phyloP scores from a whole-genome alignment of 2,797 vertebrate genomes.

The Scyliorhinus canicula region DNA sequence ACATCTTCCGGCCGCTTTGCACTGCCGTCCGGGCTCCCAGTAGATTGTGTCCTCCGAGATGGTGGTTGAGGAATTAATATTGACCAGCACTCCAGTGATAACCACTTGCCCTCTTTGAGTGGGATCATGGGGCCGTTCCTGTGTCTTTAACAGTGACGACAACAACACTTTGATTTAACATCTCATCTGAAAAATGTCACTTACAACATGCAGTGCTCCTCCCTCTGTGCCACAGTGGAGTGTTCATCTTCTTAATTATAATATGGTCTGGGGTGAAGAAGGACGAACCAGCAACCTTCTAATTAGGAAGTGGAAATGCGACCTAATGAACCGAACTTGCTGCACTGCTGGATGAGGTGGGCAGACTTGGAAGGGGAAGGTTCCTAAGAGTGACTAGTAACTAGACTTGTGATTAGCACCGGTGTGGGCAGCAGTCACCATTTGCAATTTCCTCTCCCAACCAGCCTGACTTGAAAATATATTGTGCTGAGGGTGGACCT shows the following conservation, averaged over 20 bases:
- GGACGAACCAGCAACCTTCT: neutral
- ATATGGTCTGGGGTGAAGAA: neutral
- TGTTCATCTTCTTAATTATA: too few relatives aligned
- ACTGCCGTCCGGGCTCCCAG: too few relatives aligned
- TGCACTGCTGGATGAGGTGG: neutral
- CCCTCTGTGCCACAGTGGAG: too few relatives aligned
- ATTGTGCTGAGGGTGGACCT: neutral
- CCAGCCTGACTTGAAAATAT: too few relatives aligned
- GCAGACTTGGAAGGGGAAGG: neutral
- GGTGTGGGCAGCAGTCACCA: too few relatives aligned
- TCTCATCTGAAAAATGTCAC: too few relatives aligned
- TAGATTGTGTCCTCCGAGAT: neutral
- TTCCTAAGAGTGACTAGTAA: neutral
- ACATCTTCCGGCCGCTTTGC: too few relatives aligned
- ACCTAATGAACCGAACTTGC: neutral
- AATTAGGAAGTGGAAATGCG: too few relatives aligned
- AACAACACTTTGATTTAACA: too few relatives aligned
- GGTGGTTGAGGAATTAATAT: neutral
- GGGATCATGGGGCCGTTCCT: neutral
- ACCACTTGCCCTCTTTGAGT: neutral
- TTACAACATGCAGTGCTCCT: too few relatives aligned
- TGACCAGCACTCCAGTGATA: neutral
- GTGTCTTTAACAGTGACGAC: too few relatives aligned
- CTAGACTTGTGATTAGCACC: neutral
- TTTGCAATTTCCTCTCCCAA: too few relatives aligned